Conservation (phyloP, 2,797 vertebrate species). For the Valencia hispanica region DNA sequence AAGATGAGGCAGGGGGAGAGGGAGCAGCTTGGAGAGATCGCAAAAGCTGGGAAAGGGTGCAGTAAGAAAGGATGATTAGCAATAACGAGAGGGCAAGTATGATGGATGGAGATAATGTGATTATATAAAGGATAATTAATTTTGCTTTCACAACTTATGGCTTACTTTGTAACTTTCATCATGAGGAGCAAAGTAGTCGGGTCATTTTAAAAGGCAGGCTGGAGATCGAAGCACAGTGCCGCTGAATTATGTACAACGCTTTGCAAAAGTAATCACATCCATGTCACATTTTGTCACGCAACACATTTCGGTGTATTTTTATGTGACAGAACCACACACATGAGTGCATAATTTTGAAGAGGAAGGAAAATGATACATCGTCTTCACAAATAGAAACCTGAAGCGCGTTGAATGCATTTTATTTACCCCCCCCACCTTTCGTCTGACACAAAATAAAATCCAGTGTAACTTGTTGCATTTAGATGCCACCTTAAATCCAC, state of each 20-base stretch:
- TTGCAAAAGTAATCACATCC: neutral
- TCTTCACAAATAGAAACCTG: neutral
- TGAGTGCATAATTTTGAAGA: neutral
- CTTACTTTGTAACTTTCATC: slow-evolving; percentile 2
- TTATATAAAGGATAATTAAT: slow-evolving; percentile 12
- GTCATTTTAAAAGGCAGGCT: neutral
- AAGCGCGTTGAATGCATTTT: neutral
- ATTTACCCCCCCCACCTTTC: neutral
- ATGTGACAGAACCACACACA: neutral
- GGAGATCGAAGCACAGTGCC: neutral
- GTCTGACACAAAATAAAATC: neutral
- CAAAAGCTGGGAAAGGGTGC: slow-evolving; percentile 5
- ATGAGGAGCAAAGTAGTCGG: neutral
- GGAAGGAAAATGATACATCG: neutral
- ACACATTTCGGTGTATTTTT: neutral
- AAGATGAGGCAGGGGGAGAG: slow-evolving; percentile 1
- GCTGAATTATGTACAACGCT: neutral
- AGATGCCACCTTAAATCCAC: too few relatives aligned
- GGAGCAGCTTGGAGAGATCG: slow-evolving; percentile 10
- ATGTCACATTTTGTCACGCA: neutral
- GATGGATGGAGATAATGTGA: neutral
- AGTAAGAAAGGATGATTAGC: slow-evolving; percentile 3
- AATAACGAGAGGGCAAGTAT: slow-evolving; percentile 1
- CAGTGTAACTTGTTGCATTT: too few relatives aligned
- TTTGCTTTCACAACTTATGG: slow-evolving; percentile 5